Evolutionary conservation across 2,888 invertebrate species (phyloP), one percentile per base, ranked within the genome.

Genomic region (Steromphala cineraria): DNA sequence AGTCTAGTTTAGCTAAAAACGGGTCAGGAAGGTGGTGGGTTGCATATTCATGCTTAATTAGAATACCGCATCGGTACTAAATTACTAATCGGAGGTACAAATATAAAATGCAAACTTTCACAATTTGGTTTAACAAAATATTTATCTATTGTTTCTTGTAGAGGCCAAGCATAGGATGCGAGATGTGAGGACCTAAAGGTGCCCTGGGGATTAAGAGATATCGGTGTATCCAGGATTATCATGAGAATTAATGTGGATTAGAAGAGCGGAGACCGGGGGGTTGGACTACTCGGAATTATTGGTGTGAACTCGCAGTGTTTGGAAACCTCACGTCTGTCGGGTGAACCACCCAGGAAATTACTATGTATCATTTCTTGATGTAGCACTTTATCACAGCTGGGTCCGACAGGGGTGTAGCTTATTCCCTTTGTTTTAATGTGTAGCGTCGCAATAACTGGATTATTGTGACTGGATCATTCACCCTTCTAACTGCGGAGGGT

Each of bases 271-370:
- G 62, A 31, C 28, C 62, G 28, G 62, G 10, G 28, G 13, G 62
- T 62, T n/a, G 62, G 62, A 62, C 28, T 24, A 62, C 62, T 21
- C 15, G 21, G 62, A 1, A 62, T 62, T 62, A 62, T 21, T 62
- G 24, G 62, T 62, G 15, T n/a, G 7, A n/a, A 28, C 15, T 24
- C 28, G 24, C 13, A 62, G 62, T 62, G 62, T 62, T 62, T 28
- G 28, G 62, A 62, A 21, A 62, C 62, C 28, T 28, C 62, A 62
- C 62, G 62, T 62, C 28, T 62, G 24, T 62, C 28, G 62, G 62
- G 62, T 62, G 62, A 13, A 24, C 62, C 62, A 62, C 62, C 62
- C 62, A 62, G 62, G 62, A 62, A 62, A 62, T 62, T 62, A 62
- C 62, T 28, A 62, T 62, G 62, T 62, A 24, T 62, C 62, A n/a